Conservation (phyloP, 2,113 vertebrate species). For the Tretioscincus oriximinensis region DNA sequence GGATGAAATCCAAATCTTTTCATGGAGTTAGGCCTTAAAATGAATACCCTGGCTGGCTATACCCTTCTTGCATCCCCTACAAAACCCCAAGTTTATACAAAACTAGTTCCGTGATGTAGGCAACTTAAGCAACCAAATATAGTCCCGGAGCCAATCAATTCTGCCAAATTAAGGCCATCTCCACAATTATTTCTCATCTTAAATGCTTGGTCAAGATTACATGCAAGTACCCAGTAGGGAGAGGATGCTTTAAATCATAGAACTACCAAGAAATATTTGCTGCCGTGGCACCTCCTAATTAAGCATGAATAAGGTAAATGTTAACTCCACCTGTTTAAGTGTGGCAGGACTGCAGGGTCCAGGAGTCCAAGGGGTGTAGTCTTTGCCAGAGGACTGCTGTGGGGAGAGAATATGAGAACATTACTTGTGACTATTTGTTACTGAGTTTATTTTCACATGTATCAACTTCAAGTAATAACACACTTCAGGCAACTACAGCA, state of each 20-base stretch:
- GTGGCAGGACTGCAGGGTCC: constrained; percentile 46
- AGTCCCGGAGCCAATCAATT: too few species aligned
- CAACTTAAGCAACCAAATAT: neutral
- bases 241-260: neutral
- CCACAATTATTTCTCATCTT: neutral
- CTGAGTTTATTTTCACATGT: neutral
- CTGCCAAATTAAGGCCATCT: neutral
- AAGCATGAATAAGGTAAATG: neutral
- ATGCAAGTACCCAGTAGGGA: neutral
- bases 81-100: too few species aligned
- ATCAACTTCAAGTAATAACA: neutral
- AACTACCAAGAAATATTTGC: neutral
- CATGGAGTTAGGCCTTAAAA: too few species aligned
- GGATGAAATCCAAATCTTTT: too few species aligned
- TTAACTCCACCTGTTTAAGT: constrained; percentile 59
- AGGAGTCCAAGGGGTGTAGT: constrained; percentile 43
- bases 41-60: too few species aligned
- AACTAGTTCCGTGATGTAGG: neutral
- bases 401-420: neutral
- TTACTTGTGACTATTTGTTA: neutral
- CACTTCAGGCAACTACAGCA: neutral
- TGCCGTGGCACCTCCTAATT: neutral
- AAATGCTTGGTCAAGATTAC: neutral
- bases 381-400: constrained; percentile 62
- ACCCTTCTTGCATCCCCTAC: too few species aligned